phyloP scores from a whole-genome alignment of 1,140 invertebrate genomes.

The Pantala flavescens region DNA sequence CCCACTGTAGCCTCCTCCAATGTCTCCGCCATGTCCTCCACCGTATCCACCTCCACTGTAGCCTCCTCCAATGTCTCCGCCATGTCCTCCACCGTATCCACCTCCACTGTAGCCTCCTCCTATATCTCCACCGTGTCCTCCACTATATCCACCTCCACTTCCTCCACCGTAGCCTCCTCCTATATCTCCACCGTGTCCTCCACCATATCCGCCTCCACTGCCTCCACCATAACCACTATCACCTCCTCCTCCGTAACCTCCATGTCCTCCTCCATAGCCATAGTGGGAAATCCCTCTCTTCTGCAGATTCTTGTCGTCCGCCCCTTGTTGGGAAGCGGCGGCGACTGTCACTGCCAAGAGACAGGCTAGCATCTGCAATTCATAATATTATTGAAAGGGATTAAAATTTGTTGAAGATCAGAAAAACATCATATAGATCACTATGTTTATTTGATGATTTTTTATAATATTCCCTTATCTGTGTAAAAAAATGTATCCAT shows the following conservation, averaged over 20 bases:
- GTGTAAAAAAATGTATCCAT: no score
- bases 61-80: not conserved
- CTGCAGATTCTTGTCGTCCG: no score
- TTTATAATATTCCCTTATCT: no score
- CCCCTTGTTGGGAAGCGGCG: no score
- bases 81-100: not conserved
- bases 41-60: not conserved
- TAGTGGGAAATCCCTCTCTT: no score
- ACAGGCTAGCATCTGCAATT: no score
- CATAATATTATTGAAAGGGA: no score
- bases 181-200: not conserved
- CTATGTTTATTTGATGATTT: no score
- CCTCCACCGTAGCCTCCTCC: not conserved
- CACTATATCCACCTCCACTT: not conserved
- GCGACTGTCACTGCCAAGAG: no score
- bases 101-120: not conserved
- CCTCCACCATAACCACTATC: not conserved
- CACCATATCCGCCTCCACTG: not conserved
- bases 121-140: not conserved
- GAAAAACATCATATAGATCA: no score
- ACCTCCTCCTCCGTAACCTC: not conserved
- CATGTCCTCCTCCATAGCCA: no score
- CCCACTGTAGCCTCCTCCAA: not conserved
- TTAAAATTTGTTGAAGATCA: no score
- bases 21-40: not conserved